Conservation (phyloP, 2,113 vertebrate genomes). For the Tiliqua scincoides region DNA sequence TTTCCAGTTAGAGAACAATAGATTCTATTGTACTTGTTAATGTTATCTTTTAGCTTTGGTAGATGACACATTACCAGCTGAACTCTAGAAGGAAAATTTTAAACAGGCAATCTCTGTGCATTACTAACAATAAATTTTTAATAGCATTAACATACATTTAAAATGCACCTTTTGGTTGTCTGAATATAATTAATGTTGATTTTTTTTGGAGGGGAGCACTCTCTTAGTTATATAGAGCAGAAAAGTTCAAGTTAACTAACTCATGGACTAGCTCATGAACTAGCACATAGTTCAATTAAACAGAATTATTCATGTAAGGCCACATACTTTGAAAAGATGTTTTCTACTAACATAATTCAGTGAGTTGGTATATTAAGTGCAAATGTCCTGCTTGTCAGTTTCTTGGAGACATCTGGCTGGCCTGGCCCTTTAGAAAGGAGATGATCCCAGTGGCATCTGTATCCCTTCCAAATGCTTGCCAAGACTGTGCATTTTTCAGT, state of each 20-base stretch:
- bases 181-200: not conserved
- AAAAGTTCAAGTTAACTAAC: not conserved
- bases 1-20: conserved; percentile 37
- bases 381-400: not conserved
- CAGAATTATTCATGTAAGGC: not conserved
- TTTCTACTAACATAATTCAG: not conserved
- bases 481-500: not conserved
- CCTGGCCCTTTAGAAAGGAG: too few species aligned
- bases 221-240: not conserved
- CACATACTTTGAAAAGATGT: not conserved
- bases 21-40: not conserved
- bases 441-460: too few species aligned
- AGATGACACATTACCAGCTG: not conserved
- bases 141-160: not conserved
- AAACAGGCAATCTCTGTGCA: not conserved
- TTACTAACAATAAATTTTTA: not conserved
- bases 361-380: not conserved
- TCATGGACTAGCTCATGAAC: not conserved
- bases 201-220: not conserved
- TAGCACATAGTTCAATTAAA: not conserved
- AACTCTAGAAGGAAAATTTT: rapidly evolving
- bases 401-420: not conserved
- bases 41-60: not conserved
- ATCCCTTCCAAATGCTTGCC: not conserved
- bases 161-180: not conserved